Percentiles rank a stretch among this genome's conserved stretches.
These are phyloP conservation scores for Leucoraja ocellata DNA, from an alignment of 2,797 vertebrate genomes.

Conservation along the genomic window DNA sequence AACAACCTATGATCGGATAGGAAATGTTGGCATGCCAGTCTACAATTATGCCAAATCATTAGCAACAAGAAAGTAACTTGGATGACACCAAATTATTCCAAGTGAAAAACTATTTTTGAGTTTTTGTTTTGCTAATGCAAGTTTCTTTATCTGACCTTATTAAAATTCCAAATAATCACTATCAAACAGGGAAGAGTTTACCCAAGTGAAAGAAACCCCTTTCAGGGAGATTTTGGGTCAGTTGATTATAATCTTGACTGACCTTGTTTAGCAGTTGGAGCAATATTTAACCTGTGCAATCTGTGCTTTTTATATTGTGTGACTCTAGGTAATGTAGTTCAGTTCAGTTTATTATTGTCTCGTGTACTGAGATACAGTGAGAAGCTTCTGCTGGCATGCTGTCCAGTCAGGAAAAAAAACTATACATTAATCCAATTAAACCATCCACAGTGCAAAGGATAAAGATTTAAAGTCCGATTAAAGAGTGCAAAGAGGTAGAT, in stretches of 20 bases:
- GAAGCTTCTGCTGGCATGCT: too few relatives aligned
- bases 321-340: background rate
- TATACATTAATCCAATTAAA: too few relatives aligned
- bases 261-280: background rate
- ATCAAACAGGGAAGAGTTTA: background rate
- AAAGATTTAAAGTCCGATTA: too few relatives aligned
- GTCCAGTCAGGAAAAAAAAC: too few relatives aligned
- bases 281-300: background rate
- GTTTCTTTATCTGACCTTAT: background rate
- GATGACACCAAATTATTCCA: background rate
- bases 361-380: too few relatives aligned
- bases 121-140: background rate
- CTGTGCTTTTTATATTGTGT: background rate
- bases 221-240: background rate
- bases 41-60: background rate
- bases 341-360: too few relatives aligned
- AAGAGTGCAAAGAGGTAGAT: too few relatives aligned
- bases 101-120: background rate
- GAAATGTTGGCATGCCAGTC: background rate
- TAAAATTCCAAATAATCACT: background rate
- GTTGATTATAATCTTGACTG: background rate
- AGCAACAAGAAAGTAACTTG: too few relatives aligned
- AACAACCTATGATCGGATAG: background rate
- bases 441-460: too few relatives aligned
- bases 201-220: background rate